These are phyloP conservation scores for Colletes latitarsis DNA, from an alignment of 1,140 invertebrate genomes.

Conservation along the genomic window DNA sequence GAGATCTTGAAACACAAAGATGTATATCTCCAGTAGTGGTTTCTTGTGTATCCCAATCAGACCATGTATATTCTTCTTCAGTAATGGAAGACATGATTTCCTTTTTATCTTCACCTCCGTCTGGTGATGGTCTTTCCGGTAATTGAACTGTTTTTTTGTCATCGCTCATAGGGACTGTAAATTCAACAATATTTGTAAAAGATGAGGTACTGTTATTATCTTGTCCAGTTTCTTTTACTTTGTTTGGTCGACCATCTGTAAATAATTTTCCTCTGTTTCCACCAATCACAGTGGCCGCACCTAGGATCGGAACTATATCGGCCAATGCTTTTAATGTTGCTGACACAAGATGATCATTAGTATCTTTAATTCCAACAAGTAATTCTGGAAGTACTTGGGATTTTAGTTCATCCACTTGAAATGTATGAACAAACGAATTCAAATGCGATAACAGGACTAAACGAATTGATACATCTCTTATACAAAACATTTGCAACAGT, in stretches of 20 bases:
- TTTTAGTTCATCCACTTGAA: slow-evolving; percentile 87
- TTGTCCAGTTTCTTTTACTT: slow-evolving; percentile 50
- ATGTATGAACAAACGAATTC: slow-evolving; percentile 85
- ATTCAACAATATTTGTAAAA: slow-evolving; percentile 12
- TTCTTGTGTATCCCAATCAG: slow-evolving; percentile 88
- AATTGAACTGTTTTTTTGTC: slow-evolving; percentile 72
- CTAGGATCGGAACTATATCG: slow-evolving; percentile 91
- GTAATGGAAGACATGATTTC: slow-evolving; percentile 79
- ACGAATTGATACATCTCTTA: slow-evolving; percentile 88
- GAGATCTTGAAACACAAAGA: background rate
- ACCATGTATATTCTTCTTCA: slow-evolving; percentile 84
- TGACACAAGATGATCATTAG: slow-evolving; percentile 89
- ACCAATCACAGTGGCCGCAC: slow-evolving; percentile 89
- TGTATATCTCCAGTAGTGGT: slow-evolving; percentile 10
- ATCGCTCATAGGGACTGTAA: background rate
- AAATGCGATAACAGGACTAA: slow-evolving; percentile 87
- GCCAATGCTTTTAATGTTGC: slow-evolving; percentile 89
- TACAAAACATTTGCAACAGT: slow-evolving; percentile 88
- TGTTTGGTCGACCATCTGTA: slow-evolving; percentile 89
- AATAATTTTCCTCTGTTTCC: slow-evolving; percentile 90
- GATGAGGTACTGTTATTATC: background rate
- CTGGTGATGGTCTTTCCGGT: slow-evolving; percentile 88
- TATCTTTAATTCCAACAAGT: slow-evolving; percentile 91
- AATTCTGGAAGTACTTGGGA: slow-evolving; percentile 88
- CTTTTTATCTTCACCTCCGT: slow-evolving; percentile 89